A percentile compares a stretch with the other conserved stretches of the same genome.
Conservation (phyloP, 2,797 vertebrate species). For the Tolypeutes matacus region DNA sequence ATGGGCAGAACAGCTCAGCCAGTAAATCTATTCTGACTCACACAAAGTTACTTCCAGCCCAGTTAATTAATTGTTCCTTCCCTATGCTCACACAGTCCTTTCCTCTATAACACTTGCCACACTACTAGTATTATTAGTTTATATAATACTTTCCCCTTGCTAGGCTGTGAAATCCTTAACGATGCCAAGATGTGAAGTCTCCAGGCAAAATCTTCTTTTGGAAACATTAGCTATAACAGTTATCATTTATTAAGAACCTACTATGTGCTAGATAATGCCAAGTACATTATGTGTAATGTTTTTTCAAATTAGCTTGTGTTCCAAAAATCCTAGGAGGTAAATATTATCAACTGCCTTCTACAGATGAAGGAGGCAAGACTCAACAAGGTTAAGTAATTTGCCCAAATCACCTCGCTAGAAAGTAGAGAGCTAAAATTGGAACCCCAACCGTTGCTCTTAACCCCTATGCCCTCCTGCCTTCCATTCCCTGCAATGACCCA, state of each 20-base stretch:
- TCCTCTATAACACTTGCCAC: background rate
- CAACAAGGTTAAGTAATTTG: background rate
- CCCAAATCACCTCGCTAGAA: background rate
- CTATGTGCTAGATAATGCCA: background rate
- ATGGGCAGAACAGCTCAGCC: background rate
- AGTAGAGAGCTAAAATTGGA: background rate
- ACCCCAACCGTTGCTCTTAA: background rate
- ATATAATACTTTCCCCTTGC: background rate
- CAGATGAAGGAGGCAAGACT: background rate
- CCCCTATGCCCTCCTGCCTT: background rate
- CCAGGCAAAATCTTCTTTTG: background rate
- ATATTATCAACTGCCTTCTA: background rate
- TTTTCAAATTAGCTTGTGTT: background rate
- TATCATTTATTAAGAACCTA: background rate
- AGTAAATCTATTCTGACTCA: constrained; percentile 50
- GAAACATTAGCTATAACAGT: background rate
- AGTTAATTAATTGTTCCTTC: background rate
- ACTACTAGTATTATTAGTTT: background rate
- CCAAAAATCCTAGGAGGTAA: background rate
- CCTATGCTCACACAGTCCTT: background rate
- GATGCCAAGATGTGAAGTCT: background rate
- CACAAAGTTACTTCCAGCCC: background rate
- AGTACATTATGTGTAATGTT: background rate
- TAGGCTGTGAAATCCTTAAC: constrained; percentile 18
- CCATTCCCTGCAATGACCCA: rapidly evolving